Evolutionary conservation across 2,113 vertebrate genomes (phyloP), one percentile per base, ranked within the genome.

Genomic region (Choloepus hoffmanni): DNA sequence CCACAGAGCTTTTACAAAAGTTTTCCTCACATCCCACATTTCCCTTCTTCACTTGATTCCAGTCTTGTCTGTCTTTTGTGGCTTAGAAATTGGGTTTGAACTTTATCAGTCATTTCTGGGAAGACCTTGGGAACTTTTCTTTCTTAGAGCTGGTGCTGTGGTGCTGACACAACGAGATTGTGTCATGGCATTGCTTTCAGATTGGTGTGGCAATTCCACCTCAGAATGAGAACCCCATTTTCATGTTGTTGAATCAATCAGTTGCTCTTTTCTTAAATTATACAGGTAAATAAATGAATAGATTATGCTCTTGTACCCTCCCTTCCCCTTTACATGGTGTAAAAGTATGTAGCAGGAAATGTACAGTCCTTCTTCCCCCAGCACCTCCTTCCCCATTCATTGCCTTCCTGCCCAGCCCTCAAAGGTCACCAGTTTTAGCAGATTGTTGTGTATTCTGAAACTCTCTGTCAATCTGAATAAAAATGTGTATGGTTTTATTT

Each of bases 1-100:
- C 45, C 65, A 19, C 26, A 62, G 82, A 50, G 8, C 45, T 67
- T 48, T 58, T 45, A 12, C 9, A 4, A 0, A 30, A 26, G 50
- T 65, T 92, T 58, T 63, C 72, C 24, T 70, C 2, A 0, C 15
- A 23, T 15, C 10, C 19, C 10, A 0, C 1, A 0, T 48, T 58
- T 15, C 67, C 33, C 26, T 85, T 50, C 40, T 81, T 55, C 14
- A 6, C 73, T 33, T 15, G 18, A 4, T 67, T 16, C 13, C 12
- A 1, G 5, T 67, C 50, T 21, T 4, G 2, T 62, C 40, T 91
- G 73, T 55, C n/a, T 18, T 74, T 45, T 10, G 53, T 84, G 36
- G 40, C 26, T 67, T 72, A 30, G 76, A 82, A 85, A 40, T 21
- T 55, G 58, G 30, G 26, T 43, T 77, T 53, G 87, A 55, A 13